Evolutionary conservation across 2,797 vertebrate genomes (phyloP).

Genomic region (Hemitrygon akajei): DNA sequence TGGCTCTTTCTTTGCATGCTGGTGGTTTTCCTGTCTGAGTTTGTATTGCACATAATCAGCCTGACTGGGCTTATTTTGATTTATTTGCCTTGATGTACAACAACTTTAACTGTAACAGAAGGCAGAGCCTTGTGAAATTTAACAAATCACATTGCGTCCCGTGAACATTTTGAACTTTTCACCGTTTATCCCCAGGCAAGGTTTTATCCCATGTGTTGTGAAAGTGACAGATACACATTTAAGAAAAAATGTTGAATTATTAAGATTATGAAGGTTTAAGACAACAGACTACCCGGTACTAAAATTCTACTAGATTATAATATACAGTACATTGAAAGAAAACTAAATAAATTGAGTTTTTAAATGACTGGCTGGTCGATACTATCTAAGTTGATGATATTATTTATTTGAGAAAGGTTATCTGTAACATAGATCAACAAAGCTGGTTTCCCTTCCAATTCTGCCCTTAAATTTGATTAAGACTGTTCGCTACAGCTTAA

Average conservation of each 20-base stretch:
- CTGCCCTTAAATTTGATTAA: not conserved
- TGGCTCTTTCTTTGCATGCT: not conserved
- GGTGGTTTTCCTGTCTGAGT: not conserved
- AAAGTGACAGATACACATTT: not conserved
- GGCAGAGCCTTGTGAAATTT: not conserved
- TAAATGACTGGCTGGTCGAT: not conserved
- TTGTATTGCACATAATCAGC: not conserved
- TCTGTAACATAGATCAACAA: too few relatives aligned
- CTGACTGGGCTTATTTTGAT: not conserved
- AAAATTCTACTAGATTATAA: not conserved
- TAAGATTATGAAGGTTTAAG: not conserved
- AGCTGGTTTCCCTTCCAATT: not conserved
- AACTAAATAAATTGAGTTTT: not conserved
- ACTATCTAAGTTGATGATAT: not conserved
- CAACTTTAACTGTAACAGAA: not conserved
- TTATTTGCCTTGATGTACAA: not conserved
- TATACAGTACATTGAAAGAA: not conserved
- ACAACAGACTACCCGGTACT: not conserved
- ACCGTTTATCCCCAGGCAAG: not conserved
- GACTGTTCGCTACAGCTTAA: not conserved
- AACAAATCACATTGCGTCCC: not conserved
- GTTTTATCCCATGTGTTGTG: not conserved
- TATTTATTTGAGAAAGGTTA: not conserved
- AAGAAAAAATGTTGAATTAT: not conserved
- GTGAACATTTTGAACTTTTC: not conserved